These are phyloP conservation scores for Ceyx margarethae DNA, from an alignment of 2,113 vertebrate species.

Conservation along the genomic window DNA sequence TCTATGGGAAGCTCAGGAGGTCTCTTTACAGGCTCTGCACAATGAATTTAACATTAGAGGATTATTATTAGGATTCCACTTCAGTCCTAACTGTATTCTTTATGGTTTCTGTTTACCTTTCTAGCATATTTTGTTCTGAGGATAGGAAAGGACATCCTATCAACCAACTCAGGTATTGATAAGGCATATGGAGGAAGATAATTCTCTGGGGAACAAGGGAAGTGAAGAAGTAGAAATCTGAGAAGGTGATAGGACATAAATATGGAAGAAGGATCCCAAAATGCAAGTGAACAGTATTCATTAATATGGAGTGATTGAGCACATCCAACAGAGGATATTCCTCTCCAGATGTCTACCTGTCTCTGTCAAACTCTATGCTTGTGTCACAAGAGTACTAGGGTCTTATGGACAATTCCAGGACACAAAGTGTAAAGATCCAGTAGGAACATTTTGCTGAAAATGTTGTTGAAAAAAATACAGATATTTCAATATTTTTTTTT, in stretches of 20 bases:
- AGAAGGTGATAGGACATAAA: not conserved
- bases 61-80: not conserved
- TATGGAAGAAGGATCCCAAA: not conserved
- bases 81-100: not conserved
- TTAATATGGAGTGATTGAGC: not conserved
- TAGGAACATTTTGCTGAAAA: not conserved
- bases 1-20: not conserved
- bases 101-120: not conserved
- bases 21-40: not conserved
- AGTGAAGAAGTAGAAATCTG: not conserved
- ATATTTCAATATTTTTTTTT: not conserved
- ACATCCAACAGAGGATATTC: not conserved
- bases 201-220: not conserved
- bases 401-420: not conserved
- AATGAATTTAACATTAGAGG: not conserved
- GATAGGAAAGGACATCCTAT: not conserved
- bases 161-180: not conserved
- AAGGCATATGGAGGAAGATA: not conserved
- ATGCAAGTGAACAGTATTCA: not conserved
- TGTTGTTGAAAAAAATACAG: not conserved
- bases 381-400: not conserved
- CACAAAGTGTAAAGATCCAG: not conserved
- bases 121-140: not conserved
- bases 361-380: not conserved
- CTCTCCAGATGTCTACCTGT: not conserved